Evolutionary conservation across 2,797 vertebrate species (phyloP), one percentile per base, ranked within the genome.

Genomic region (Nyctibius grandis): DNA sequence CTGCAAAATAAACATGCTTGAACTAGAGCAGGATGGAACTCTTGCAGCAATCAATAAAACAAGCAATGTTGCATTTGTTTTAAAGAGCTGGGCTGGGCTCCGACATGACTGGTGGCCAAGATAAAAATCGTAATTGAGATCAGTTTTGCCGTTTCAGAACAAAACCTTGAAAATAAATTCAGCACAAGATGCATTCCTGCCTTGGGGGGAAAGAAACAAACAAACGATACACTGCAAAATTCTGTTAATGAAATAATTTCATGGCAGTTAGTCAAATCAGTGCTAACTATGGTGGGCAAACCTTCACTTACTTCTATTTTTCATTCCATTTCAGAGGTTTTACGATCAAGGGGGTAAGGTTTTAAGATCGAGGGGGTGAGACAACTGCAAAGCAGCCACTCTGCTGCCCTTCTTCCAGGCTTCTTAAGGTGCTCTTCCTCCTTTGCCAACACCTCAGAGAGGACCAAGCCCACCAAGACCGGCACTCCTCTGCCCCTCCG

Each of bases 111-210:
- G 85, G 63, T 88, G 73, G 59, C 26, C 59, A 93, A 87, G 91
- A 94, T 91, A 91, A 96, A 95, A 95, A 96, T 60, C 80, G 3
- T 67, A 54, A 93, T 9, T 73, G 91, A 59, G 88, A 88, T 83
- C 68, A 77, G 72, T 91, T 86, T 91, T 87, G 45, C 77, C 13
- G 0, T 87, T 96, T 86, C 70, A 91, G 89, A 94, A 85, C 68
- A 93, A 92, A 95, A 57, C 36, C 44, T 2, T 63, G 83, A 36
- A 63, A 61, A 91, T 92, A 86, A 92, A 64, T 69, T 94, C 80
- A 83, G 90, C 14, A 89, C 79, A 95, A 53, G 59, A 79, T 15
- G 6, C 22, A 88, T 68, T 88, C 47, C 45, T 85, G 80, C 67
- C 88, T 88, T 69, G 45, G 19, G 65, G 48, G 17, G 47, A 88